phyloP scores from a whole-genome alignment of 1,140 invertebrate genomes.

The Atta colombica region DNA sequence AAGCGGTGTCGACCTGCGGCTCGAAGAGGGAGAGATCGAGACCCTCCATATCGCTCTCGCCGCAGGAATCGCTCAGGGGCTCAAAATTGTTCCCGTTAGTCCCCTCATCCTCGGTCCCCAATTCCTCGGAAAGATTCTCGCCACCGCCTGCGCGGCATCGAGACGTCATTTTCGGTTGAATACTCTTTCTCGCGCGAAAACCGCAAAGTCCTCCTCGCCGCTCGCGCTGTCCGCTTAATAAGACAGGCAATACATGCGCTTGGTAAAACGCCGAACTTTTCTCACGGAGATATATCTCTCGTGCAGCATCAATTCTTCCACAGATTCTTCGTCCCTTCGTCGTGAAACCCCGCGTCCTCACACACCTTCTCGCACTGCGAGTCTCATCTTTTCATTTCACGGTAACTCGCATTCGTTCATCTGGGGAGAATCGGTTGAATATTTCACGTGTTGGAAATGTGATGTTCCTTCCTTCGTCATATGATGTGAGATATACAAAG shows the following conservation, averaged over 20 bases:
- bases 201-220: slow-evolving; percentile 33
- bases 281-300: slow-evolving; percentile 49
- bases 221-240: slow-evolving; percentile 41
- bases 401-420: slow-evolving; percentile 42
- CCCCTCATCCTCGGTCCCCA: slow-evolving; percentile 72
- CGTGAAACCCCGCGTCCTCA: not conserved
- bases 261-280: slow-evolving; percentile 30
- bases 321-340: not conserved
- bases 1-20: slow-evolving; percentile 86
- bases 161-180: slow-evolving; percentile 71
- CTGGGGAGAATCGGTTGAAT: slow-evolving; percentile 53
- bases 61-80: slow-evolving; percentile 83
- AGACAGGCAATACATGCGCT: slow-evolving; percentile 23
- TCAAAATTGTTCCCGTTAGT: slow-evolving; percentile 77
- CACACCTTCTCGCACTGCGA: not conserved
- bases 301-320: slow-evolving; percentile 39
- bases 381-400: slow-evolving; percentile 58
- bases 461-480: not conserved
- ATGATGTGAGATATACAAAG: slow-evolving; percentile 35
- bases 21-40: slow-evolving; percentile 90
- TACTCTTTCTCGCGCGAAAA: not conserved
- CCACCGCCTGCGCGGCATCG: slow-evolving; percentile 69
- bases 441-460: slow-evolving; percentile 31
- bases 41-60: slow-evolving; percentile 90
- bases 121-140: slow-evolving; percentile 67